Base-by-base conservation (phyloP, 2,888 invertebrate species). In the Parapristionchus giblindavisi region DNA sequence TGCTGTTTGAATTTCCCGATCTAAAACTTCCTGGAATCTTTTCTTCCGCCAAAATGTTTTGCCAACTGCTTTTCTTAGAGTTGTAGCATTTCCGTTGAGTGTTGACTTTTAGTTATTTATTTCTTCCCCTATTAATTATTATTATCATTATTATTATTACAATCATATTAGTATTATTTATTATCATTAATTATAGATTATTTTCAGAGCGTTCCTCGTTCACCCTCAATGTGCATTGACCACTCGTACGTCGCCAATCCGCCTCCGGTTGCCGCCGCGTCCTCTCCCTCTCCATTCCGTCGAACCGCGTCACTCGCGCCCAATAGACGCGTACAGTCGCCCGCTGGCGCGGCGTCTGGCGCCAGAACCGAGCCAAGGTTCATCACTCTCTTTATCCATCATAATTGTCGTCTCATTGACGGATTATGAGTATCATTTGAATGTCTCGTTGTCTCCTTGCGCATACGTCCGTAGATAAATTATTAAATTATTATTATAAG, bases 291-390 rank as follows among this genome's bases (percentile, higher is more conserved):
- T 27, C 63, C 63, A 38, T 63, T 63, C 63, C 43, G 63, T 1
- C 63, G 63, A 24, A 29, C 63, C 11, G 63, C 63, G 3, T 63
- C 63, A 3, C 63, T 63, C 14, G 63, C 63, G 6, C 63, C 43
- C 27, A 43, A 38, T 3, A 17, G 27, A 14, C 40, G 63, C 1
- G 17, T 29, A 29, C 63, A 43, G 63, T 43, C 40, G 43, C 14
- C 63, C 0, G 63, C 63, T 40, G 43, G 27, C 2, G 38, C 61
- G 14, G 63, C 27, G 14, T 32, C 43, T 27, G n/a, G n/a, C n/a
- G n/a, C n/a, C n/a, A n/a, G n/a, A n/a, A n/a, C n/a, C n/a, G n/a
- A n/a, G n/a, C n/a, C n/a, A n/a, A n/a, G n/a, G n/a, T n/a, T n/a
- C 54, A 54, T 27, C 27, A 8, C 2, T 36, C 24, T 24, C 60